Percentiles rank a stretch among this genome's conserved stretches.
Conservation (phyloP, 2,888 invertebrate genomes). For the Leucoptera coffeella region DNA sequence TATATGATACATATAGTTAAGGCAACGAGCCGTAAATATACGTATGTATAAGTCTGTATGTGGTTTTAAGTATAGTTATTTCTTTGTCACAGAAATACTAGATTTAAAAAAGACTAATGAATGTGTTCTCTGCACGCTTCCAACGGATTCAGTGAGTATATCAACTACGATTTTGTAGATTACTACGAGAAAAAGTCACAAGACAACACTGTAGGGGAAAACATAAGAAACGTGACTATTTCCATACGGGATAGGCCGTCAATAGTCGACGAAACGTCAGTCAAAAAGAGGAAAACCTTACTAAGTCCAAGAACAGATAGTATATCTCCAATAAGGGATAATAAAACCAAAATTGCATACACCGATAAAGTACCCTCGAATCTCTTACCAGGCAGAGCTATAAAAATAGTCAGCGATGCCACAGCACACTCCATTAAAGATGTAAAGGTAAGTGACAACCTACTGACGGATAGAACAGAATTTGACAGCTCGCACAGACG, state of each 20-base stretch:
- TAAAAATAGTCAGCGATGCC: conserved; percentile 59
- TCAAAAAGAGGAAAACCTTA: conserved; percentile 25
- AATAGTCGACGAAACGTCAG: conserved; percentile 27
- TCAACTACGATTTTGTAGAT: conserved; percentile 19
- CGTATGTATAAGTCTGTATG: too few relatives aligned
- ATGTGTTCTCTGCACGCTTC: conserved; percentile 14
- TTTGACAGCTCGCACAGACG: conserved; percentile 24
- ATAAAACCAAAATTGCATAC: conserved; percentile 39
- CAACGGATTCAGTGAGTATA: conserved; percentile 44
- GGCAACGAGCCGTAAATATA: too few relatives aligned
- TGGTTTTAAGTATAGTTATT: too few relatives aligned
- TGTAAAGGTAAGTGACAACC: conserved; percentile 29
- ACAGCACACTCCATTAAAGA: conserved; percentile 29
- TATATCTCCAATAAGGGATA: conserved; percentile 20
- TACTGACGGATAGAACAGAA: conserved; percentile 45
- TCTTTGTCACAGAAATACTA: too few relatives aligned
- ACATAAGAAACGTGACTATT: conserved; percentile 37
- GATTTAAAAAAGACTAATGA: conserved; percentile 10
- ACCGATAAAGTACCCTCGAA: conserved; percentile 25
- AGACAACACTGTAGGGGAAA: conserved; percentile 37
- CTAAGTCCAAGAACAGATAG: conserved; percentile 28
- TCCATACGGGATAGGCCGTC: conserved; percentile 32
- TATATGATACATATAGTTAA: too few relatives aligned
- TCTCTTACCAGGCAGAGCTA: conserved; percentile 65
- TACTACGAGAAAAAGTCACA: conserved; percentile 29